phyloP scores from a whole-genome alignment of 2,888 invertebrate species.

The Willowsia nigromaculata region DNA sequence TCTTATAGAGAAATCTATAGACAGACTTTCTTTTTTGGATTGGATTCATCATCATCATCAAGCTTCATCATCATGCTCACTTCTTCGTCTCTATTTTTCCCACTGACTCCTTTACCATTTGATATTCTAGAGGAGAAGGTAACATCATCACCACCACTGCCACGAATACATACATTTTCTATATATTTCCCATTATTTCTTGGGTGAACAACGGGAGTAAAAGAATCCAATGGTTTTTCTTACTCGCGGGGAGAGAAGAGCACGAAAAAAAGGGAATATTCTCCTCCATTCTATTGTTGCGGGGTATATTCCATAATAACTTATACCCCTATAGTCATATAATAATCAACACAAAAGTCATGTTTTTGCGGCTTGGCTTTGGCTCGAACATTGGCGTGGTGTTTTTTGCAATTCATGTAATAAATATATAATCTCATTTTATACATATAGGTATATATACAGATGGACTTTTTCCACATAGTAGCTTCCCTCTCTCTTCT shows the following conservation, averaged over 20 bases:
- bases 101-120: slow-evolving; percentile 11
- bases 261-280: not conserved
- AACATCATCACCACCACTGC: slow-evolving; percentile 6
- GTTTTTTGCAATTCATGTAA: slow-evolving; percentile 8
- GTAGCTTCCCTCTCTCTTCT: not conserved
- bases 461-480: not conserved
- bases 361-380: not conserved
- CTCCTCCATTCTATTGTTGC: slow-evolving; percentile 18
- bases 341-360: slow-evolving; percentile 4
- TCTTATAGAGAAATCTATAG: not conserved
- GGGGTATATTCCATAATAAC: slow-evolving; percentile 11
- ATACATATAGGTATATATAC: not conserved
- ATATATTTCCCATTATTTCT: not conserved
- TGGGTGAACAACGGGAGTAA: not conserved
- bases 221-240: not conserved
- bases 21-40: slow-evolving; percentile 4
- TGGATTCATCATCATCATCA: slow-evolving; percentile 26
- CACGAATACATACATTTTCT: not conserved
- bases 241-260: not conserved
- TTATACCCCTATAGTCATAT: not conserved
- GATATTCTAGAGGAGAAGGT: not conserved
- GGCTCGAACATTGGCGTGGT: not conserved
- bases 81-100: not conserved
- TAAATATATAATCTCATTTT: not conserved
- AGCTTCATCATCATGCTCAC: slow-evolving; percentile 5